Base-by-base conservation (phyloP, 2,797 vertebrate species). In the Cygnus olor region DNA sequence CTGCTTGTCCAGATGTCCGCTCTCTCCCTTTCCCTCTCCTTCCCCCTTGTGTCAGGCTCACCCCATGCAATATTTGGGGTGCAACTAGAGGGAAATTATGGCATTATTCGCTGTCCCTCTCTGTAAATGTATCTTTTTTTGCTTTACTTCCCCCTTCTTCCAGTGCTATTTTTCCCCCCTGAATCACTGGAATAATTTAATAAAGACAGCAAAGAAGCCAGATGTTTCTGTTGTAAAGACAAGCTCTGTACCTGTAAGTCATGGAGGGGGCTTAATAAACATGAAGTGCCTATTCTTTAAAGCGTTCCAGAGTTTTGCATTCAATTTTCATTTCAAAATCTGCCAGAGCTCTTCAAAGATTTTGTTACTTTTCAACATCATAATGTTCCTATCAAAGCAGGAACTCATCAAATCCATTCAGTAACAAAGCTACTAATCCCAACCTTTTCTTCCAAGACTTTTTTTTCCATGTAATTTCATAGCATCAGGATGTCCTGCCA, bases 401-500 rank as follows among this genome's bases (percentile, higher is more conserved):
- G 91, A 97, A 95, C 90, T 93, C 95, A 95, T 96, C 93, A 88
- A 88, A 79, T 80, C 69, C 82, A 63, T 86, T 88, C 93, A 92
- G 89, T 84, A 94, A 96, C 91, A 96, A 95, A 94, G 81, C 91
- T 94, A 95, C 94, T 96, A 86, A 96, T 94, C 88, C 88, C 72
- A 64, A 60, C 65, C 65, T 90, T 90, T 92, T 92, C 81, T 95
- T 95, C 90, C 94, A 96, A 93, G 69, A 38, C 20, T 63, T 83
- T 89, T 93, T 93, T 89, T 82, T 53, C 71, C 77, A 63, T 96
- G 95, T 93, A 95, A 95, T 93, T 95, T 95, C 95, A 96, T 94
- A 91, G 84, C 93, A 95, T 95, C 93, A 96, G 92, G 93, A 97
- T 96, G 95, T 96, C 88, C 91, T 96, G 93, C 92, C 96, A 95